phyloP scores from a whole-genome alignment of 2,888 invertebrate species.

The Nasonia oneida region DNA sequence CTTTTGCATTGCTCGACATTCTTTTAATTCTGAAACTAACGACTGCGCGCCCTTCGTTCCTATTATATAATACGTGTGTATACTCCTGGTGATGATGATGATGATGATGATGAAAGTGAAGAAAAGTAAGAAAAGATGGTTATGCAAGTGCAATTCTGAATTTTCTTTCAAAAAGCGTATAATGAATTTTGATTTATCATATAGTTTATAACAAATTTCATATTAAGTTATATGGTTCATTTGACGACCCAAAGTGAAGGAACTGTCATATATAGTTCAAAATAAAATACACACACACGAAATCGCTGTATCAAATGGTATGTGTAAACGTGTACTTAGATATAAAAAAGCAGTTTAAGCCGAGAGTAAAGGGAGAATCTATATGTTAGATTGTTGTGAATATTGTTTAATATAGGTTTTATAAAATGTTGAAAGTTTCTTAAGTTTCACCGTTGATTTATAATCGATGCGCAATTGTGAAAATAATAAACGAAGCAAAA shows the following conservation, averaged over 20 bases:
- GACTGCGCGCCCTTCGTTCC: conserved; percentile 29
- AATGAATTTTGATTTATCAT: not conserved
- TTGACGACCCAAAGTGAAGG: not conserved
- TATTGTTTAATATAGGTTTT: conserved; percentile 76
- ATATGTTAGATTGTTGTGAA: conserved; percentile 77
- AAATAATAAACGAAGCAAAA: not conserved
- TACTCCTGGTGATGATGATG: not conserved
- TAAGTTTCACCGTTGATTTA: conserved; percentile 70
- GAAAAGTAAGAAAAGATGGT: not conserved
- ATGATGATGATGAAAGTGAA: conserved; percentile 11
- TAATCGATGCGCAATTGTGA: conserved; percentile 38
- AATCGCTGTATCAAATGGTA: conserved; percentile 31
- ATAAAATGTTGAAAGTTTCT: conserved; percentile 73
- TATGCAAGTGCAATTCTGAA: not conserved
- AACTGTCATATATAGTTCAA: not conserved
- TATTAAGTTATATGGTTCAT: not conserved
- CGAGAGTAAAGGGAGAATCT: conserved; percentile 17
- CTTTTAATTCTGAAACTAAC: conserved; percentile 4
- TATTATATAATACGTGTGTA: conserved; percentile 4
- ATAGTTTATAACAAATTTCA: not conserved
- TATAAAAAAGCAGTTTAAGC: conserved; percentile 33
- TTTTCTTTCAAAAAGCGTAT: conserved; percentile 1
- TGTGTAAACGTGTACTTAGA: conserved; percentile 39
- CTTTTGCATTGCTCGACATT: not conserved
- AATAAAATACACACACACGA: not conserved